Conservation (phyloP, 2,797 vertebrate genomes). For the Hydrocynus forskahlii region DNA sequence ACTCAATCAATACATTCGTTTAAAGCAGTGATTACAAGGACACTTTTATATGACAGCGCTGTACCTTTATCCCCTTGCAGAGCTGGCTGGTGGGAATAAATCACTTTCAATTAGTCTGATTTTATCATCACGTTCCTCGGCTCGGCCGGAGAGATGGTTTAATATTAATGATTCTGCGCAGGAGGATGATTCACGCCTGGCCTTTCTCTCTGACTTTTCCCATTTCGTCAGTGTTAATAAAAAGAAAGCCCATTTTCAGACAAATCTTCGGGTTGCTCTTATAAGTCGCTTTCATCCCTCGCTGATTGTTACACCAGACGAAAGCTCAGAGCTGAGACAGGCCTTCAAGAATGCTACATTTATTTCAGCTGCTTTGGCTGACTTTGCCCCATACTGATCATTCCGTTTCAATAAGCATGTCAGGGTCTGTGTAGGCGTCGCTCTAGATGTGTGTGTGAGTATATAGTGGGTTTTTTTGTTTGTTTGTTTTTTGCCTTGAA, state of each 20-base stretch:
- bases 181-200: neutral
- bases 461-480: neutral
- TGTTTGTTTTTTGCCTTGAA: neutral
- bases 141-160: slow-evolving; percentile 4
- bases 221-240: slow-evolving; percentile 3
- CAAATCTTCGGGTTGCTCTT: neutral
- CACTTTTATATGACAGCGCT: neutral
- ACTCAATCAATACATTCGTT: slow-evolving; percentile 24
- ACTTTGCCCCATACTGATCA: slow-evolving; percentile 1
- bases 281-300: neutral
- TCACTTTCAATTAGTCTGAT: slow-evolving; percentile 13
- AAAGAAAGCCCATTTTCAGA: neutral
- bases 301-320: neutral
- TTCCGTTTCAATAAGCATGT: neutral
- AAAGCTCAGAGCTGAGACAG: neutral
- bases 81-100: slow-evolving; percentile 14
- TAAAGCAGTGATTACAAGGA: neutral
- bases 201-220: slow-evolving; percentile 6
- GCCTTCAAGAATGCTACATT: neutral
- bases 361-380: neutral
- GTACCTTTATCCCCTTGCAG: neutral
- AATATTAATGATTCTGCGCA: slow-evolving; percentile 31
- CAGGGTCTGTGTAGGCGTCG: neutral
- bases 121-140: slow-evolving; percentile 14
- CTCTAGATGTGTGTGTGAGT: neutral